phyloP scores from a whole-genome alignment of 2,113 vertebrate genomes.

The Podocnemis expansa region DNA sequence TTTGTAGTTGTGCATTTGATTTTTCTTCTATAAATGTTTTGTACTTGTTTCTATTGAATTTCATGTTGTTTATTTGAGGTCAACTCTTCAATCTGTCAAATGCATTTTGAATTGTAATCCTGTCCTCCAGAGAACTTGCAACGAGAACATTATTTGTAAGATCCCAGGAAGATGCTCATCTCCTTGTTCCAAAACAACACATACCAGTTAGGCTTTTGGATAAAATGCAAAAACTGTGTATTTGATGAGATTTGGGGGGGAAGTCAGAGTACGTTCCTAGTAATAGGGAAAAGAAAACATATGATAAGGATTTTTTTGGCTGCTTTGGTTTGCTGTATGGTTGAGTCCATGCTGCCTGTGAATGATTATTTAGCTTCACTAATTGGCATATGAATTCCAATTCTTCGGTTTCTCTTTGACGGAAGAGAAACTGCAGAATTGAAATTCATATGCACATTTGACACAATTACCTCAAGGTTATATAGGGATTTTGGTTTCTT shows the following conservation, averaged over 20 bases:
- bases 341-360: background rate
- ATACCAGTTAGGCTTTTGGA: accelerated
- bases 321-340: background rate
- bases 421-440: no score
- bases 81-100: no score
- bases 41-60: no score
- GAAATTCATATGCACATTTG: no score
- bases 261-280: background rate
- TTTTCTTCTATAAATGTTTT: no score
- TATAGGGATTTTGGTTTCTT: no score
- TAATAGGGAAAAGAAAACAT: background rate
- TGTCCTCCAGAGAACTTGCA: background rate
- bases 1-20: no score
- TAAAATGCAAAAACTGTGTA: background rate
- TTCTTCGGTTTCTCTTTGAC: no score
- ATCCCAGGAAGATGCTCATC: background rate
- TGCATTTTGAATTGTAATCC: no score
- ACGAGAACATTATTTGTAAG: accelerated
- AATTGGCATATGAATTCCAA: background rate
- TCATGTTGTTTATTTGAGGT: no score
- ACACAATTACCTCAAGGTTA: no score
- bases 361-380: background rate
- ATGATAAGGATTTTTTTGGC: background rate
- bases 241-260: background rate
- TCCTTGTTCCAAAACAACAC: background rate